Evolutionary conservation across 2,888 invertebrate species (phyloP), one percentile per base, ranked within the genome.

Genomic region (Alsophila aescularia): DNA sequence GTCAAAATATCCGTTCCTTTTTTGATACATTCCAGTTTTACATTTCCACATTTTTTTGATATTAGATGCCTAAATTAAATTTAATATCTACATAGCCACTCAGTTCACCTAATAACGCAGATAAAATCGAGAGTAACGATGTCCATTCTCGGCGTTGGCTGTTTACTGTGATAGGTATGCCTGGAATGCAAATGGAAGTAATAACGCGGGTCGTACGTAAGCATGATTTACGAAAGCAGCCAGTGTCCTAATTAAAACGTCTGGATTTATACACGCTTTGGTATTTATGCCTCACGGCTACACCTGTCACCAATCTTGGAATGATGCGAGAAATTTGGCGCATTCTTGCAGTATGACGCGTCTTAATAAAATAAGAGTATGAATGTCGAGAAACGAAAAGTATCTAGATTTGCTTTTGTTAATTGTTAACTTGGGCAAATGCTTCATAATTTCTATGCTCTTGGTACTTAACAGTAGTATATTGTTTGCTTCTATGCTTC

Each of bases 261-360:
- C 39, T 44, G 14, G 13, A 54, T 39, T 49, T 54, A 53, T 49
- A 15, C 56, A 60, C 34, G 47, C 65, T 49, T 60, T 70, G 36
- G 50, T 43, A 83, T 79, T 75, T 74, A 75, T 74, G 55, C 61
- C 54, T 53, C 70, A 69, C 56, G 67, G 69, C 66, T 71, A 67
- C 80, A 77, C 70, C 74, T 82, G 80, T 64, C 63, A 35, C 8
- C 10, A 2, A 41, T 35, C 21, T 51, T 32, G 18, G 40, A 35
- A 16, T 34, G 29, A 35, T 2, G 35, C n/a, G 40, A 24, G 18
- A 31, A 27, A 15, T 55, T 57, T 60, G 44, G 43, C 59, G 61
- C 58, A 67, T 67, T 67, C 62, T 56, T 47, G 27, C 12, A 41
- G 16, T 51, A 37, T 60, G 63, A 76, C 73, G 75, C 62, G 37